Evolutionary conservation across 2,888 invertebrate genomes (phyloP), one percentile per base, ranked within the genome.

Genomic region (Macaria notata): DNA sequence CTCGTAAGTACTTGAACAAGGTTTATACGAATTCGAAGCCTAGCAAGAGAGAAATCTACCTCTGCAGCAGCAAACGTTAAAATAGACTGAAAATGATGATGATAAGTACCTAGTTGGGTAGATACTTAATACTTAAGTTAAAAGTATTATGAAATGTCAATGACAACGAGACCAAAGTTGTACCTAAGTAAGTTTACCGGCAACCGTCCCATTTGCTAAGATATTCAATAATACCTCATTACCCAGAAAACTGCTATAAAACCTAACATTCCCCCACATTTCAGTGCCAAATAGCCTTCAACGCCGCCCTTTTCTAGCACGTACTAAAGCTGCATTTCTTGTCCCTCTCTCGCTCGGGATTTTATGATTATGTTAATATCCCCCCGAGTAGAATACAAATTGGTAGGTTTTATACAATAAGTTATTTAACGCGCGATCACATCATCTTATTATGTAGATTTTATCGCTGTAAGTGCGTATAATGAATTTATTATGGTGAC

Each of bases 361-460:
- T 36, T 36, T 36, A 36, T 36, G 83, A 84, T 84, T 86, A 87
- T 86, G 83, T 83, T 86, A 86, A 87, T 86, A 70, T 66, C 63
- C 75, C 60, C 72, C 67, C 74, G 71, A 68, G 70, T 75, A 78
- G 88, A 86, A 88, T 89, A 89, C 81, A 83, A 88, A 88, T 88
- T 83, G 86, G 86, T 79, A 76, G 75, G 78, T 88, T 86, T 87
- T 87, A 85, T 88, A 83, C 84, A 81, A 82, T 79, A 87, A 88
- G 81, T 82, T 86, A 84, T 86, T 84, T 83, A 85, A 81, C 79
- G 81, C 79, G 81, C 75, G 72, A 71, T 71, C 69, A 59, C 63
- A 74, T 78, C 76, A 81, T 78, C 71, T 71, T 71, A 75, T 71
- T 73, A 72, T 70, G 69, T 62, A 64, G 66, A 73, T 75, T 74